Base-by-base conservation (phyloP, 2,113 vertebrate species). In the Rhinoptilus africanus region DNA sequence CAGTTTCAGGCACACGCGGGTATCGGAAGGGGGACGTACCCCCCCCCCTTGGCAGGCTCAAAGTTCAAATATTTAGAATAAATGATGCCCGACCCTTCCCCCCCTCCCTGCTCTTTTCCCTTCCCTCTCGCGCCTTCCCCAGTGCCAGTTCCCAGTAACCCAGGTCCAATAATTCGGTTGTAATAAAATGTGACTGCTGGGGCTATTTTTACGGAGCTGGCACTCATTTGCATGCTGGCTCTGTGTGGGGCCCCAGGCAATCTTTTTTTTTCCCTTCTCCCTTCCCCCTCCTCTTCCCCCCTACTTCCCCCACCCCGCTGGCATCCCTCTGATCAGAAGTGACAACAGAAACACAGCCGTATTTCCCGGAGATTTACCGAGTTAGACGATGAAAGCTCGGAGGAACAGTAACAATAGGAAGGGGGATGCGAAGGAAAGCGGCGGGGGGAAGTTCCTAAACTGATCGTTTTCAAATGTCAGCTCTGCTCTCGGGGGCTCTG, bases 321-420 rank as follows among this genome's bases (percentile, higher is more conserved):
- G 92, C 95, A 92, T 95, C 95, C 97, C 91, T 94, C 96, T 98
- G 98, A 98, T 98, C 97, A 98, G 98, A 98, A 98, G 98, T 98
- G 98, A 98, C 98, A 98, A 98, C 96, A 95, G 96, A 98, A 98
- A 98, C 97, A 98, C 96, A 97, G 98, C 91, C 91, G 96, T 98
- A 97, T 98, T 98, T 98, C 98, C 98, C 89, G 63, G 96, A 98
- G 97, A 98, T 98, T 98, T 98, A 96, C 97, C 53, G 96, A 95
- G 84, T 93, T 97, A 97, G 95, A 95, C 48, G 93, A 97, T 97
- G 96, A 98, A 97, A 96, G 97, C 98, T 97, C 96, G 0, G 86
- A 98, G 98, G 97, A 96, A 50, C 95, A 91, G 92, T 85, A 97
- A 95, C 97, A 98, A 98, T 96, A 75, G 97, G 83, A 95, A 95